Percentiles rank a stretch among this genome's conserved stretches.
phyloP scores from a whole-genome alignment of 2,888 invertebrate genomes.

The Diloba caeruleocephala region DNA sequence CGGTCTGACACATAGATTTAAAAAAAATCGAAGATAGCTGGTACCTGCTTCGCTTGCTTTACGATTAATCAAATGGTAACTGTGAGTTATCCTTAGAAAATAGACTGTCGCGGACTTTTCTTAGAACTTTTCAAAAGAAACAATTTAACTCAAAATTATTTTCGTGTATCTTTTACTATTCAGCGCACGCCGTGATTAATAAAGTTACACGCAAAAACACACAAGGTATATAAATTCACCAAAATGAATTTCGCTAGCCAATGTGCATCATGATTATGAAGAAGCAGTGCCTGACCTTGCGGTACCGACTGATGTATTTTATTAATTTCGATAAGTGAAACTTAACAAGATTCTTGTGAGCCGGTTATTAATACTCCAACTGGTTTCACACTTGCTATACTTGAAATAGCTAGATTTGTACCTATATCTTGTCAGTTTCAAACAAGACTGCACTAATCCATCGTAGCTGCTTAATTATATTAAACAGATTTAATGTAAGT shows the following conservation, averaged over 20 bases:
- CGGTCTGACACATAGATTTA: too few species aligned
- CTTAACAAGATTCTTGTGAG: conserved; percentile 49
- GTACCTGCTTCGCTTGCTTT: too few species aligned
- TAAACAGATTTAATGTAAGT: conserved; percentile 13
- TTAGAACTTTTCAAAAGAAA: too few species aligned
- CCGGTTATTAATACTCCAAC: conserved; percentile 35
- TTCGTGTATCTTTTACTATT: too few species aligned
- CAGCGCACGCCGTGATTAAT: too few species aligned
- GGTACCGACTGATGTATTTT: conserved; percentile 24
- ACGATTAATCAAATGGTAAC: too few species aligned
- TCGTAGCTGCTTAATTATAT: conserved; percentile 25
- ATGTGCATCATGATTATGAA: neutral
- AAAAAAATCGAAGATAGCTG: too few species aligned
- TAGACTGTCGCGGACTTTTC: too few species aligned
- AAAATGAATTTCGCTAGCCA: neutral
- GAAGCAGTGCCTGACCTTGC: conserved; percentile 15
- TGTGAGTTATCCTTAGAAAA: too few species aligned
- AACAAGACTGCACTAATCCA: conserved; percentile 30
- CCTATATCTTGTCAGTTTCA: conserved; percentile 6
- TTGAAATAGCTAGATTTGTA: conserved; percentile 13
- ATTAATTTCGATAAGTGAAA: conserved; percentile 57
- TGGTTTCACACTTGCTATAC: conserved; percentile 22
- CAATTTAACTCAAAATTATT: too few species aligned
- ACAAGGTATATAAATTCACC: neutral
- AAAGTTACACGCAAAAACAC: too few species aligned